These are phyloP conservation scores for Amyelois transitella DNA, from an alignment of 1,140 invertebrate genomes.

Conservation along the genomic window DNA sequence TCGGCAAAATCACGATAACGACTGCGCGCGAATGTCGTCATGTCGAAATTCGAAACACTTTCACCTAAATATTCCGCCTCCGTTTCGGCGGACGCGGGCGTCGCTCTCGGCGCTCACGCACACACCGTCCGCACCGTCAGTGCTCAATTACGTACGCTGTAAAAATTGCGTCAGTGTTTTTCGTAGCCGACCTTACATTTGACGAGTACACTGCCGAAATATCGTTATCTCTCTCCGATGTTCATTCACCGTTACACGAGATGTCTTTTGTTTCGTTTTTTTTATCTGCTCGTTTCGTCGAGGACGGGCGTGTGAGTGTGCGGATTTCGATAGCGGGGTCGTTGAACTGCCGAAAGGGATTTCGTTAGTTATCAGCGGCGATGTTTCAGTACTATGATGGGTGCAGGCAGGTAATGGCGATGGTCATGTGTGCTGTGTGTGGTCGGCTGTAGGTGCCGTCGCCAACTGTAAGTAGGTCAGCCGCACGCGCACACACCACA, in stretches of 20 bases:
- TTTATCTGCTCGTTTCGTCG: slow-evolving; percentile 57
- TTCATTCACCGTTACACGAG: slow-evolving; percentile 54
- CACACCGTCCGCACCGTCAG: slow-evolving; percentile 53
- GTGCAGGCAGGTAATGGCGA: slow-evolving; percentile 31
- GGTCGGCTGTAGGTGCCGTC: slow-evolving; percentile 38
- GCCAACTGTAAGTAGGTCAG: slow-evolving; percentile 57
- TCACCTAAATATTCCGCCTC: slow-evolving; percentile 74
- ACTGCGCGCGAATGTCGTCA: slow-evolving; percentile 73
- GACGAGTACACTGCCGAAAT: slow-evolving; percentile 59
- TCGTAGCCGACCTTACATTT: slow-evolving; percentile 64
- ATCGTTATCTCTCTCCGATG: slow-evolving; percentile 68
- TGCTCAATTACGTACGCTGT: slow-evolving; percentile 69
- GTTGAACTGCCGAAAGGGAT: slow-evolving; percentile 66
- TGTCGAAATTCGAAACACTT: slow-evolving; percentile 74
- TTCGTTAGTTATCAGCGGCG: slow-evolving; percentile 53
- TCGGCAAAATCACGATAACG: slow-evolving; percentile 74
- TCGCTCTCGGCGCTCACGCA: slow-evolving; percentile 71
- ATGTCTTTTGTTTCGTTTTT: slow-evolving; percentile 65
- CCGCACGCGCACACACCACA: slow-evolving; percentile 52
- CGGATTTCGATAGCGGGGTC: slow-evolving; percentile 72
- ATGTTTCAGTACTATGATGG: slow-evolving; percentile 56
- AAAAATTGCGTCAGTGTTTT: slow-evolving; percentile 74
- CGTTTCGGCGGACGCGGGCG: slow-evolving; percentile 70
- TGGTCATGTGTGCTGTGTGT: slow-evolving; percentile 37
- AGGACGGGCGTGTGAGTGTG: slow-evolving; percentile 67